These are phyloP conservation scores for Avahi laniger DNA, from an alignment of 2,797 vertebrate genomes.

Conservation along the genomic window DNA sequence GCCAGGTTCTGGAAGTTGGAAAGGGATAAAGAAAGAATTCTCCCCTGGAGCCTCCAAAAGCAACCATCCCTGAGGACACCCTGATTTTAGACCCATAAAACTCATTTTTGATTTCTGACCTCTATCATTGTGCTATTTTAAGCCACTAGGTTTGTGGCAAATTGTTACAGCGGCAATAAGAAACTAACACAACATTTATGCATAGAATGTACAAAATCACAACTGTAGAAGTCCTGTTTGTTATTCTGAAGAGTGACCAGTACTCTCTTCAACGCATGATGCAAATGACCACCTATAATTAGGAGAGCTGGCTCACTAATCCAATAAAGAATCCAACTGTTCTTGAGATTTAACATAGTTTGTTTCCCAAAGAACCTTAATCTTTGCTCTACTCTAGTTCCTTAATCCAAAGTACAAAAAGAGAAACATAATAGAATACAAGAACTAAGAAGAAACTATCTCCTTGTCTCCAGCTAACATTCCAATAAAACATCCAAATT, in stretches of 20 bases:
- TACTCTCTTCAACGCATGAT: background rate
- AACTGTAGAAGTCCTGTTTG: background rate
- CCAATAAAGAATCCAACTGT: background rate
- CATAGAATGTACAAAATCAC: background rate
- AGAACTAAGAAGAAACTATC: background rate
- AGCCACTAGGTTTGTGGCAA: background rate
- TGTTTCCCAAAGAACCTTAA: background rate
- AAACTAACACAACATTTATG: background rate
- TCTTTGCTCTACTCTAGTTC: background rate
- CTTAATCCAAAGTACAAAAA: conserved; percentile 35
- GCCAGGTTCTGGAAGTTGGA: background rate
- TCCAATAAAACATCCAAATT: conserved; percentile 3
- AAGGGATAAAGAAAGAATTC: background rate
- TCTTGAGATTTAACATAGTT: background rate
- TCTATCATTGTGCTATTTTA: background rate
- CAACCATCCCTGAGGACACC: background rate
- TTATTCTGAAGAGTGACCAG: background rate
- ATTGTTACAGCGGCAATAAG: background rate
- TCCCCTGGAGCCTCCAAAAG: background rate
- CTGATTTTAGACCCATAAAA: background rate
- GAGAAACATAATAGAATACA: background rate
- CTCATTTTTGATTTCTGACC: background rate
- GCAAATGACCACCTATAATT: background rate
- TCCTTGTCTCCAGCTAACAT: background rate
- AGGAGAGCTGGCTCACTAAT: background rate